A percentile compares a stretch with the other conserved stretches of the same genome.
Conservation (phyloP, 2,113 vertebrate genomes). For the Heliornis fulica region DNA sequence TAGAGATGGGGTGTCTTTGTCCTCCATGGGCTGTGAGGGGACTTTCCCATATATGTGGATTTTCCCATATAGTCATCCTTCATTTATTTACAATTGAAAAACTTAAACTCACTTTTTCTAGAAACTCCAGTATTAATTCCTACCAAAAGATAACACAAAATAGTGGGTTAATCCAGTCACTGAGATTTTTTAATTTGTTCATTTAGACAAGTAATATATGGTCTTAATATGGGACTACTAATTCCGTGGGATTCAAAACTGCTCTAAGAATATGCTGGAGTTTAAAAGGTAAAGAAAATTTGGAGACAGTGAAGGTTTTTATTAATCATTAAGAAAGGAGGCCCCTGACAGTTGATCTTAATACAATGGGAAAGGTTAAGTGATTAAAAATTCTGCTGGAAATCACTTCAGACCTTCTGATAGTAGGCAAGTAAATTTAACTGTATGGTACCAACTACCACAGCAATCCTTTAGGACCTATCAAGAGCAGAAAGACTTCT, state of each 20-base stretch:
- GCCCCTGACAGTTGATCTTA: conserved; percentile 10
- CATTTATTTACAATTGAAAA: background rate
- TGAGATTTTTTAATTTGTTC: background rate
- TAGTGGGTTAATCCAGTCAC: background rate
- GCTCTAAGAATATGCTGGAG: background rate
- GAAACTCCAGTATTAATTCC: background rate
- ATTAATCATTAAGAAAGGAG: conserved; percentile 1
- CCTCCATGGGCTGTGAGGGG: no score
- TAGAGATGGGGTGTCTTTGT: no score
- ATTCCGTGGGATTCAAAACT: background rate
- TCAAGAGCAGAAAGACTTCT: background rate
- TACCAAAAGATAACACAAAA: background rate
- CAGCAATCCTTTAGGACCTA: conserved; percentile 2
- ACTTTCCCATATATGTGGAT: no score
- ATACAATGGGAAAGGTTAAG: conserved; percentile 24
- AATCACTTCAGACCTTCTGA: background rate
- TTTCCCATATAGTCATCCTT: no score
- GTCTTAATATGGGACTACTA: background rate
- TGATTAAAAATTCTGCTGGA: conserved; percentile 16
- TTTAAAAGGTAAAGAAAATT: background rate
- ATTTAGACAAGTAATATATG: background rate
- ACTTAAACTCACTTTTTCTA: background rate
- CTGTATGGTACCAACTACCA: background rate
- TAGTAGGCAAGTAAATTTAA: conserved; percentile 7
- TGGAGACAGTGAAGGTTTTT: background rate